phyloP scores from a whole-genome alignment of 2,888 invertebrate species.

The Pimpla rufipes region DNA sequence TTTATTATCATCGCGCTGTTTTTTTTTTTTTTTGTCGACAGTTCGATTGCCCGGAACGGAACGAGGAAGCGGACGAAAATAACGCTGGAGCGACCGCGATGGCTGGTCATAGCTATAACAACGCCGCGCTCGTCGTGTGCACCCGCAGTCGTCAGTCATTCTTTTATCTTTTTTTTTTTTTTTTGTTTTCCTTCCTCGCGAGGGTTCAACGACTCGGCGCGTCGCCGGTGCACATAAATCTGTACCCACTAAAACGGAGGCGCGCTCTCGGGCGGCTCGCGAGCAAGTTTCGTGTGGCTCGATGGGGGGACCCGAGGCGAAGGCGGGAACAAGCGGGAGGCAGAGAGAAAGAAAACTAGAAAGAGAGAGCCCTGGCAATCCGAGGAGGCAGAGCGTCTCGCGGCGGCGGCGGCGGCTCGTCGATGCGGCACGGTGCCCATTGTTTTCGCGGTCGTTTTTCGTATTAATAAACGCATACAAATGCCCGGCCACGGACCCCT shows the following conservation, averaged over 20 bases:
- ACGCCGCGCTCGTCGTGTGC: conserved; percentile 27
- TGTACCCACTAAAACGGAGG: conserved; percentile 58
- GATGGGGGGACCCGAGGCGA: conserved; percentile 60
- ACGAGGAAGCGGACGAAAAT: conserved; percentile 16
- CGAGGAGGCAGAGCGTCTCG: conserved; percentile 51
- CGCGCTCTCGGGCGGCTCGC: conserved; percentile 5
- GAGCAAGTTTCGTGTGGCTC: conserved; percentile 56
- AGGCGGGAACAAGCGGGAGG: conserved; percentile 56
- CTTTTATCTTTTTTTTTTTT: conserved; percentile 32
- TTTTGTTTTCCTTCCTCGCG: conserved; percentile 26
- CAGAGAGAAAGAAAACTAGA: conserved; percentile 2
- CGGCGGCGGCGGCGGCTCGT: conserved; percentile 50
- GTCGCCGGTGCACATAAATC: conserved; percentile 57
- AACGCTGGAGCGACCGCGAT: not conserved
- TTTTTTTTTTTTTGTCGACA: not conserved
- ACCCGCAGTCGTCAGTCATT: conserved; percentile 28
- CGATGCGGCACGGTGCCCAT: conserved; percentile 68
- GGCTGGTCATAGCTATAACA: not conserved
- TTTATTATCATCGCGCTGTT: not conserved
- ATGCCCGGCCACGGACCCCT: conserved; percentile 68
- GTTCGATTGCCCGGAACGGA: not conserved
- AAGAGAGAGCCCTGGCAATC: conserved; percentile 58
- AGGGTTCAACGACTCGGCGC: conserved; percentile 61
- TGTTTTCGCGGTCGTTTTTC: conserved; percentile 74
- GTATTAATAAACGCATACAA: conserved; percentile 71